Conservation (phyloP, 2,113 vertebrate genomes). For the Pyxicephalus adspersus region DNA sequence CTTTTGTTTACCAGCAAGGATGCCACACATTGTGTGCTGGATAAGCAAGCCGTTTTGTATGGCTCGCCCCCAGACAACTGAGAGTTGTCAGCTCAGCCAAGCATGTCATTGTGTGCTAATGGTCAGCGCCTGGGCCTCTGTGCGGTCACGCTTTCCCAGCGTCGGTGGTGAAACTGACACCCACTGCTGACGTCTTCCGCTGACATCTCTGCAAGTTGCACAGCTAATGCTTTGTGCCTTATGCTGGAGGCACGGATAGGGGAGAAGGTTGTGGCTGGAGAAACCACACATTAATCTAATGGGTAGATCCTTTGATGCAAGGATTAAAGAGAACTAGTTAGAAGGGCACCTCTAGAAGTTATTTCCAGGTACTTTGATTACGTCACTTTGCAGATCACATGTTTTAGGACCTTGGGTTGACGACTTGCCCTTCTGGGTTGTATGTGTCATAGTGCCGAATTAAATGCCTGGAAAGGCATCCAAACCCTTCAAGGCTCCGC, state of each 20-base stretch:
- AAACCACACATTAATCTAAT: not conserved
- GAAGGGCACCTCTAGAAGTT: not conserved
- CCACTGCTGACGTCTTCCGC: constrained; percentile 41
- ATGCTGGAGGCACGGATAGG: not conserved
- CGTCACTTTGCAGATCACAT: not conserved
- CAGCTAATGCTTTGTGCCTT: constrained; percentile 5
- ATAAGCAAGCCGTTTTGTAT: constrained; percentile 2
- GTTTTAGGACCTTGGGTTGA: not conserved
- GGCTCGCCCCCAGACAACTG: not conserved
- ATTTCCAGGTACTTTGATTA: not conserved
- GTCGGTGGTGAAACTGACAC: constrained; percentile 38
- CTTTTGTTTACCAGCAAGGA: constrained; percentile 23
- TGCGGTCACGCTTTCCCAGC: constrained; percentile 6
- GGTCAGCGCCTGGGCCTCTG: not conserved
- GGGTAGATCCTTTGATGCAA: not conserved
- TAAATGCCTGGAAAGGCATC: too few relatives aligned
- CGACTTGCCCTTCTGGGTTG: too few relatives aligned
- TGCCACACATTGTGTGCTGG: not conserved
- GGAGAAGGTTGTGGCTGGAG: not conserved
- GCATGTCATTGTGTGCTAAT: constrained; percentile 36
- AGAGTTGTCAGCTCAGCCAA: constrained; percentile 30
- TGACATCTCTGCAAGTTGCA: constrained; percentile 10
- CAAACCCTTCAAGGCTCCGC: too few relatives aligned
- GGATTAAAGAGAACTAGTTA: not conserved
- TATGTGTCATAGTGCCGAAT: too few relatives aligned